Percentiles rank a stretch among this genome's conserved stretches.
Evolutionary conservation across 1,140 invertebrate species (phyloP).

Genomic region (Sweltsa coloradensis): DNA sequence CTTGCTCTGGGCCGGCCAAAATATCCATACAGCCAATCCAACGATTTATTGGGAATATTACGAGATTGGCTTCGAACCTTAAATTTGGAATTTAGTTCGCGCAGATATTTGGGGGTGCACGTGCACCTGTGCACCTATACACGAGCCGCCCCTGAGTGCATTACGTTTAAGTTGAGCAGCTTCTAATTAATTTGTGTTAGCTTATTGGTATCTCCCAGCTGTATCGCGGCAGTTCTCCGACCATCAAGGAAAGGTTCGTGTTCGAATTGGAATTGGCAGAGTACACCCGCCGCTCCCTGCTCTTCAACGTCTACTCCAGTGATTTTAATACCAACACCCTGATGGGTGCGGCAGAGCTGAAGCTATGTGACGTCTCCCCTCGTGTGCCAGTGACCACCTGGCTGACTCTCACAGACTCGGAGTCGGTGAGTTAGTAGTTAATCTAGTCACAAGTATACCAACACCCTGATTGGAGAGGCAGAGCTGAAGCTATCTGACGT

Average conservation of each 20-base stretch:
- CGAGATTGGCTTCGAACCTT: no score
- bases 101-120: no score
- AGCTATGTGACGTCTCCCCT: constrained; percentile 43
- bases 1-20: no score
- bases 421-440: constrained; percentile 39
- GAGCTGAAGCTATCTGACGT: constrained; percentile 46
- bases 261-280: constrained; percentile 48
- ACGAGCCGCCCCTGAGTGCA: no score
- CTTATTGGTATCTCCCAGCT: no score
- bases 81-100: no score
- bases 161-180: no score
- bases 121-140: no score
- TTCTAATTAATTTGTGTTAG: no score
- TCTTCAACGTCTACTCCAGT: constrained; percentile 47
- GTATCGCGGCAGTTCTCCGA: no score
- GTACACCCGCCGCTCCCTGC: constrained; percentile 34
- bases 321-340: constrained; percentile 48
- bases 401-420: constrained; percentile 46
- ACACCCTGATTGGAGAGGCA: constrained; percentile 50
- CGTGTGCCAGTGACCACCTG: constrained; percentile 44
- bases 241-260: constrained; percentile 61
- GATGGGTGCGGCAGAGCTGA: constrained; percentile 49
- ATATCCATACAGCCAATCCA: no score
- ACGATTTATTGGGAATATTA: no score
- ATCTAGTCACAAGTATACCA: constrained; percentile 44